These are phyloP conservation scores for Venustaconcha ellipsiformis DNA, from an alignment of 1,140 invertebrate species.

Conservation along the genomic window DNA sequence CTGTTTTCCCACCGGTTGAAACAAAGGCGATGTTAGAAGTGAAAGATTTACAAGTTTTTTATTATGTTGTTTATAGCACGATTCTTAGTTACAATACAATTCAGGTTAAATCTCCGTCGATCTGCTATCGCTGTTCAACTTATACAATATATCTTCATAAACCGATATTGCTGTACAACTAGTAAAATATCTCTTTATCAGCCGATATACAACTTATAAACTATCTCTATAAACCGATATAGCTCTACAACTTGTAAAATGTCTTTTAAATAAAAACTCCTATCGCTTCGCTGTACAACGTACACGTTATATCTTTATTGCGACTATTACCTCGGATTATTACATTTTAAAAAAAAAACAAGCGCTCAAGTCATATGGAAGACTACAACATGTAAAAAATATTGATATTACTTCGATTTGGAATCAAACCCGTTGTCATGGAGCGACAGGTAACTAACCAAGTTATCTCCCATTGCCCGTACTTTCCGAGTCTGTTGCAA, in stretches of 20 bases:
- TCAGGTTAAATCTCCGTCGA: constrained; percentile 37
- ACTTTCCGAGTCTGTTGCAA: constrained; percentile 20
- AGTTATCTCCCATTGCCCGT: constrained; percentile 29
- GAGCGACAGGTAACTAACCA: constrained; percentile 19
- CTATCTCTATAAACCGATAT: too few relatives aligned
- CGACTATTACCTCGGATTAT: not conserved
- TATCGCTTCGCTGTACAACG: constrained; percentile 59
- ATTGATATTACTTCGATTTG: constrained; percentile 1
- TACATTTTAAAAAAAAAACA: not conserved
- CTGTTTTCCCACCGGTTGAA: too few relatives aligned
- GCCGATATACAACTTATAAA: too few relatives aligned
- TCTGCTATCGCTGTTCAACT: constrained; percentile 76
- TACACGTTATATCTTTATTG: constrained; percentile 16
- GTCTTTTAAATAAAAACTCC: constrained; percentile 76
- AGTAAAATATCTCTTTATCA: too few relatives aligned
- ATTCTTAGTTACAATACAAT: too few relatives aligned
- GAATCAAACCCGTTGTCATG: constrained; percentile 22
- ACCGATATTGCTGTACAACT: too few relatives aligned
- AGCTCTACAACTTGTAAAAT: too few relatives aligned
- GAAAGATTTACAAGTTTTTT: too few relatives aligned
- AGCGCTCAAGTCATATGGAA: constrained; percentile 7
- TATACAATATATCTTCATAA: too few relatives aligned
- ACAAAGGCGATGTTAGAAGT: too few relatives aligned
- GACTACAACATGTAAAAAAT: not conserved
- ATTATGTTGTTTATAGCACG: too few relatives aligned